Base-by-base conservation (phyloP, 2,888 invertebrate genomes). In the Diaphora mendica region DNA sequence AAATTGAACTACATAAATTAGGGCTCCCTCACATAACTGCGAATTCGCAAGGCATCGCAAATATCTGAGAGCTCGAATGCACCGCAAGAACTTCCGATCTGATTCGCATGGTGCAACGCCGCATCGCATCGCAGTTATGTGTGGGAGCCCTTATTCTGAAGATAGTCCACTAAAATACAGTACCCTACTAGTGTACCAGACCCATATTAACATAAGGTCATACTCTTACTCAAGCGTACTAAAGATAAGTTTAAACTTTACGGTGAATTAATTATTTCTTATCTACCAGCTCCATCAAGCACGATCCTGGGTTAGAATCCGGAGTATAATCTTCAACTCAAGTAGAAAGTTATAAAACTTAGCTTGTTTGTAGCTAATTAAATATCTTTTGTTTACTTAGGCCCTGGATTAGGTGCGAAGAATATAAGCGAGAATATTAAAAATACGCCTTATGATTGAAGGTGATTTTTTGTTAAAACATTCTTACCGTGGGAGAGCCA, bases 321-420 rank as follows among this genome's bases (percentile, higher is more conserved):
- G 30, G 26, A 62, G 30, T 62, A 17, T 68, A 68, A 68, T 55
- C 55, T 44, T 68, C 33, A 71, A 71, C n/a, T 64, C 64, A 76
- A 72, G 67, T 71, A 70, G 59, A n/a, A 26, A 59, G 35, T 67
- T 75, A 73, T 72, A 79, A 73, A 80, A 79, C 72, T 80, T 79
- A 35, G 13, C 72, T 73, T 77, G 79, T 81, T 79, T 71, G 70
- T 68, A 3, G 51, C 72, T 79, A 79, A 81, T 81, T 81, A 77
- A 80, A 81, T 80, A 77, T 77, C 79, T 81, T 79, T 70, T 71
- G 72, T 79, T 77, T 81, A 72, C 62, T 75, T 79, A 77, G 77
- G 73, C 70, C n/a, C 55, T 68, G 70, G 70, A 77, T 73, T 42
- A 26, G 26, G 69, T 62, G 62, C 13, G 3, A 51, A 13, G 17